phyloP scores from a whole-genome alignment of 1,140 invertebrate species.

The Bombus waltoni region DNA sequence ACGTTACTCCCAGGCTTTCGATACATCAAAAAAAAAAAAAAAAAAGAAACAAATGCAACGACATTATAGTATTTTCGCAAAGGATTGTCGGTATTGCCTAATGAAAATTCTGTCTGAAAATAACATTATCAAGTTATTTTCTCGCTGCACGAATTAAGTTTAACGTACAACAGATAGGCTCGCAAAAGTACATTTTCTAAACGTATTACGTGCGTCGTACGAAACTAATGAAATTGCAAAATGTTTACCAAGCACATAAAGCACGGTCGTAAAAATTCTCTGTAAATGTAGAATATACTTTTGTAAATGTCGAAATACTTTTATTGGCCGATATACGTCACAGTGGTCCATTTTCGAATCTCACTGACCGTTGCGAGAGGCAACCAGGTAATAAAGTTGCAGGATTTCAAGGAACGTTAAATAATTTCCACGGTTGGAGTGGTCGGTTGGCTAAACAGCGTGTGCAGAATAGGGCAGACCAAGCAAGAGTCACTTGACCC shows the following conservation, averaged over 20 bases:
- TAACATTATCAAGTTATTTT: background rate
- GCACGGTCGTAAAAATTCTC: background rate
- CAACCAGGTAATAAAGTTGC: conserved; percentile 7
- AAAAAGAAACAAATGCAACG: background rate
- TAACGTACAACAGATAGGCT: background rate
- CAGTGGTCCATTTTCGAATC: too few species aligned
- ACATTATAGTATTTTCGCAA: background rate
- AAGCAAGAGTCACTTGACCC: conserved; percentile 24
- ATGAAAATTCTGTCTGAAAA: background rate
- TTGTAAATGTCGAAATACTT: background rate
- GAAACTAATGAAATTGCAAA: too few species aligned
- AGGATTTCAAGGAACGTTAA: conserved; percentile 18
- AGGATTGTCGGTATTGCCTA: background rate
- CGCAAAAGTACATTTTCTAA: background rate
- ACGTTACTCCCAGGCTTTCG: background rate
- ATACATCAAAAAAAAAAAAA: background rate
- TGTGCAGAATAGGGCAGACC: background rate
- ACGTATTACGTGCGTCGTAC: background rate
- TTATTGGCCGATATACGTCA: background rate
- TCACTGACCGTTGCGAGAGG: background rate
- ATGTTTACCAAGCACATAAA: too few species aligned
- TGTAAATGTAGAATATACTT: too few species aligned
- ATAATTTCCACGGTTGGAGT: conserved; percentile 24
- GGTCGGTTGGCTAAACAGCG: conserved; percentile 25
- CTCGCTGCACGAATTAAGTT: background rate